phyloP scores from a whole-genome alignment of 64 coral and sea anemone species.

The Stichodactyla mertensii region DNA sequence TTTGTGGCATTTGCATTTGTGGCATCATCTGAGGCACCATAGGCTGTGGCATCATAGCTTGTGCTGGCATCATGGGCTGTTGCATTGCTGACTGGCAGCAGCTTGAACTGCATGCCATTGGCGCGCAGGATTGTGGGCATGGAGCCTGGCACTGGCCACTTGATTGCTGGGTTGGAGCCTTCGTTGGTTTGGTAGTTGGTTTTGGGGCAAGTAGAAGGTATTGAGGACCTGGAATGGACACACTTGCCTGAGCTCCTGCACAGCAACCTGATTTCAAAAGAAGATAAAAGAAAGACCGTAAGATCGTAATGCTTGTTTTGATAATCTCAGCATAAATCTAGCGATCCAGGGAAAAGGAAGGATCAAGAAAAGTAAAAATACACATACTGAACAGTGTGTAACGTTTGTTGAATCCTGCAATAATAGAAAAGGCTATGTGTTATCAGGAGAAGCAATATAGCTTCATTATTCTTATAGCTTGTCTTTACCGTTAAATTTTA shows the following conservation, averaged over 20 bases:
- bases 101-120: slow-evolving; percentile 31
- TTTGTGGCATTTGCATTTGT: not conserved
- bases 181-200: slow-evolving; percentile 23
- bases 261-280: slow-evolving; percentile 2
- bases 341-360: no score
- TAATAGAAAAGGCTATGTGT: no score
- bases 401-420: no score
- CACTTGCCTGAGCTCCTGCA: slow-evolving; percentile 8
- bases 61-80: slow-evolving; percentile 23
- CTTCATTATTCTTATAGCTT: no score
- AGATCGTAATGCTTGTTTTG: not conserved
- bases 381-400: no score
- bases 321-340: no score
- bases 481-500: no score
- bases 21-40: not conserved
- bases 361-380: no score
- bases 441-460: no score
- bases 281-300: not conserved
- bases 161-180: slow-evolving; percentile 4
- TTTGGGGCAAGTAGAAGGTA: slow-evolving; percentile 31
- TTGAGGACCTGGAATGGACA: slow-evolving; percentile 8
- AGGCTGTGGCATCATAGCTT: not conserved
- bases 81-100: slow-evolving; percentile 48
- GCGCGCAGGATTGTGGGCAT: slow-evolving; percentile 49
- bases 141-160: slow-evolving; percentile 31